Percentiles rank a stretch among this genome's conserved stretches.
phyloP scores from a whole-genome alignment of 2,888 invertebrate species.

The Drosophila anomelani region DNA sequence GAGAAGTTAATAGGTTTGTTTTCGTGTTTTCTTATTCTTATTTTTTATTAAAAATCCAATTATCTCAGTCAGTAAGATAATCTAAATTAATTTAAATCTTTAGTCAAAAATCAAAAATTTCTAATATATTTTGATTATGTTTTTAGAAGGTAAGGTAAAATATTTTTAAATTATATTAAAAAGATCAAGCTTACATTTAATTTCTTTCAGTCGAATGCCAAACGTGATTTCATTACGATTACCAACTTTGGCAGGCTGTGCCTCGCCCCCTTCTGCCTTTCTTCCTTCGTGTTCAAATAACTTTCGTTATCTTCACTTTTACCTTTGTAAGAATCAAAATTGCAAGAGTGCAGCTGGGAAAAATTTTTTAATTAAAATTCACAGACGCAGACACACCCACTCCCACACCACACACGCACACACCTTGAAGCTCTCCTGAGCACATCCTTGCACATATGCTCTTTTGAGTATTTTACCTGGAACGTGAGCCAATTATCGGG shows the following conservation, averaged over 20 bases:
- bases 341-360: constrained; percentile 44
- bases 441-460: constrained; percentile 65
- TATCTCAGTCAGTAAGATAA: too few relatives aligned
- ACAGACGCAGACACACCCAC: constrained; percentile 52
- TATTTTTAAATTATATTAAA: too few relatives aligned
- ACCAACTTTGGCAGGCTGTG: constrained; percentile 6
- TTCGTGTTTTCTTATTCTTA: too few relatives aligned
- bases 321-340: constrained; percentile 60
- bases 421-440: constrained; percentile 15
- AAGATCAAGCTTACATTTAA: too few relatives aligned
- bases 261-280: constrained; percentile 5
- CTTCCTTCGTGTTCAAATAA: constrained; percentile 36
- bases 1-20: background rate
- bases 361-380: constrained; percentile 58
- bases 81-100: too few relatives aligned
- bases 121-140: too few relatives aligned
- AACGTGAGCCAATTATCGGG: constrained; percentile 79
- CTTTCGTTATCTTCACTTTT: constrained; percentile 58
- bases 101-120: too few relatives aligned
- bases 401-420: constrained; percentile 14
- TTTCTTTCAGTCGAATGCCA: constrained; percentile 18
- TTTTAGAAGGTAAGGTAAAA: too few relatives aligned
- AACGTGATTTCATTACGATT: constrained; percentile 48
- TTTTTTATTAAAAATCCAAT: too few relatives aligned
- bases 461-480: constrained; percentile 72